Evolutionary conservation across 2,113 vertebrate genomes (phyloP), one percentile per base, ranked within the genome.

Genomic region (Litocranius walleri): DNA sequence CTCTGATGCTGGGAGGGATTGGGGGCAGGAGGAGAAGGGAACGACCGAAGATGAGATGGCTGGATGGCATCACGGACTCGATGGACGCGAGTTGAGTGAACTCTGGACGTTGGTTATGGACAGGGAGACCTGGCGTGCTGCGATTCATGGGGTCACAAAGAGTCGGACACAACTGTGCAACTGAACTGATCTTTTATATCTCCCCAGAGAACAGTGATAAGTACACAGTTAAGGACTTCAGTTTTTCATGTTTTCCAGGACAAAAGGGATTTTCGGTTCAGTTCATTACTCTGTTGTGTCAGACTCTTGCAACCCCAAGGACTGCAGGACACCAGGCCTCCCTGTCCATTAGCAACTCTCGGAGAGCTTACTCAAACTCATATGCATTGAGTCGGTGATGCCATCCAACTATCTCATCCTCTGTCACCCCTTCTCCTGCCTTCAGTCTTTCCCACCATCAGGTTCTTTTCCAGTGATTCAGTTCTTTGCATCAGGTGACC

Each of bases 351-450:
- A 74, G 2, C n/a, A 74, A 74, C 5, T 74, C n/a, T 36, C 1
- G 0, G 19, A 74, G 10, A 74, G n/a, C 67, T 74, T 74, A 23
- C 19, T 71, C 19, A 74, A 40, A 74, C n/a, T 74, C n/a, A 74
- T 23, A 21, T 74, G 5, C 19, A 23, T 40, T 71, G n/a, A 71
- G 67, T 40, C 0, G 0, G n/a, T 40, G 67, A 71, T 71, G 10
- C 19, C n/a, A 71, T 71, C 19, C n/a, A 23, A 71, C 19, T 5
- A 12, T 23, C n/a, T 71, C n/a, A 71, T 40, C n/a, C n/a, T 23
- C n/a, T 40, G n/a, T 40, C 0, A 0, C 11, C n/a, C n/a, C 67
- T 71, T 9, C 19, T 21, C 10, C 19, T 71, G n/a, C 67, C 19
- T 23, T 71, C 19, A 21, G 21, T 40, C 19, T 23, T 40, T 71